These are phyloP conservation scores for Dilophus febrilis DNA, from an alignment of 2,888 invertebrate genomes.

Conservation along the genomic window DNA sequence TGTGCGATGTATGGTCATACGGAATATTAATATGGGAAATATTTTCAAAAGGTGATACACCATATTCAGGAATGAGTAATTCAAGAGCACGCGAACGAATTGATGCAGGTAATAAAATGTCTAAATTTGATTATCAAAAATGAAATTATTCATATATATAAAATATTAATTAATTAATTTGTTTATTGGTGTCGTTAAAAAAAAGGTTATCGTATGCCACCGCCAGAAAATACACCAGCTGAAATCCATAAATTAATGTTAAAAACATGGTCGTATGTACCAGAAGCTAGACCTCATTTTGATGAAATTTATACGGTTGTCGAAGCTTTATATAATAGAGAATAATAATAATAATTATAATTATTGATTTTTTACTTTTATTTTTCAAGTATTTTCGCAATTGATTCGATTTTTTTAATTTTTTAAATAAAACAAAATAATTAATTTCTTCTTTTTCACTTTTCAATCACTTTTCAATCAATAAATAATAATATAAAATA, in stretches of 20 bases:
- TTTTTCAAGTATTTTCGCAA: too few relatives aligned
- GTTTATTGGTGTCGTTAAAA: conserved; percentile 9
- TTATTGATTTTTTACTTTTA: too few relatives aligned
- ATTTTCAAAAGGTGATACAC: conserved; percentile 83
- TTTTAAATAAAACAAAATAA: too few relatives aligned
- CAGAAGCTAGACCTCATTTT: conserved; percentile 83
- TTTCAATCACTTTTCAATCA: too few relatives aligned
- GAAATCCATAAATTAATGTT: conserved; percentile 83
- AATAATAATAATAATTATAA: too few relatives aligned
- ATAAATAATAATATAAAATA: too few relatives aligned
- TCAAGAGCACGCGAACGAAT: conserved; percentile 86
- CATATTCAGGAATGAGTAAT: conserved; percentile 87
- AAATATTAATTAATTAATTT: conserved; percentile 3
- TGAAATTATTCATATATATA: too few relatives aligned
- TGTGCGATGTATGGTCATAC: conserved; percentile 96
- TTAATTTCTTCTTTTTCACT: too few relatives aligned
- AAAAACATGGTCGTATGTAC: conserved; percentile 85
- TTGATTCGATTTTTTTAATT: too few relatives aligned
- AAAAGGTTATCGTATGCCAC: conserved; percentile 82
- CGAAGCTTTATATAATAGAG: conserved; percentile 37
- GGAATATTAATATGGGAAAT: conserved; percentile 95
- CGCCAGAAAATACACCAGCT: conserved; percentile 73
- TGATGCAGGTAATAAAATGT: conserved; percentile 63
- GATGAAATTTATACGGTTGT: conserved; percentile 69
- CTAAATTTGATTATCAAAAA: too few relatives aligned